Percentiles rank a stretch among this genome's conserved stretches.
Evolutionary conservation across 1,140 invertebrate genomes (phyloP).

Genomic region (Microplitis demolitor): DNA sequence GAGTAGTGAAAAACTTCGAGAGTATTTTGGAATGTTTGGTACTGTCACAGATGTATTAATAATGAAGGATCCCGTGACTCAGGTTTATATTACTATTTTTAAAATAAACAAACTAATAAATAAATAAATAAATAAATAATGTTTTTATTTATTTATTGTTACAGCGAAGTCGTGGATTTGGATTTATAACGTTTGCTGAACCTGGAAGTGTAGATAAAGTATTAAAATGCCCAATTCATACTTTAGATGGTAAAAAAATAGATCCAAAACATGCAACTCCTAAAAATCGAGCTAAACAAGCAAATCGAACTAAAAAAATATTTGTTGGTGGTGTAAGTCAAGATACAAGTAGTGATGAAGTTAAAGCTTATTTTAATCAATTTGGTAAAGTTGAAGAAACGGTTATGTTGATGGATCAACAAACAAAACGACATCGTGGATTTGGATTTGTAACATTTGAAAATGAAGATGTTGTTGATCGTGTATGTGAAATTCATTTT

Average conservation of each 20-base stretch:
- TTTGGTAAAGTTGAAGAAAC: slow-evolving; percentile 92
- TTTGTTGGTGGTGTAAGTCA: slow-evolving; percentile 91
- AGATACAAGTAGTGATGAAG: slow-evolving; percentile 88
- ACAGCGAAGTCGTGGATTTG: slow-evolving; percentile 90
- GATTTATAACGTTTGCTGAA: slow-evolving; percentile 92
- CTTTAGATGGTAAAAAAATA: slow-evolving; percentile 92
- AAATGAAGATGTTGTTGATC: slow-evolving; percentile 87
- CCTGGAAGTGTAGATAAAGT: slow-evolving; percentile 88
- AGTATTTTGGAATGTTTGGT: slow-evolving; percentile 91
- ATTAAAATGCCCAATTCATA: slow-evolving; percentile 87
- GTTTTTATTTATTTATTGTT: slow-evolving; percentile 45
- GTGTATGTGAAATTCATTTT: slow-evolving; percentile 90
- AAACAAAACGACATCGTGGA: slow-evolving; percentile 87
- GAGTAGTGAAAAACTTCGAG: slow-evolving; percentile 84
- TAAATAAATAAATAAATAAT: too few relatives aligned
- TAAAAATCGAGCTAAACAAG: slow-evolving; percentile 83
- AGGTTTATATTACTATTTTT: slow-evolving; percentile 67
- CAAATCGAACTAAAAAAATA: slow-evolving; percentile 89
- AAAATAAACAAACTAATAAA: too few relatives aligned
- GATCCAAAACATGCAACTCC: slow-evolving; percentile 92
- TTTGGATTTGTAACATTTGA: slow-evolving; percentile 94
- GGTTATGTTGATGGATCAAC: slow-evolving; percentile 94
- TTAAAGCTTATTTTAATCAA: slow-evolving; percentile 89
- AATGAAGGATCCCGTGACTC: slow-evolving; percentile 92
- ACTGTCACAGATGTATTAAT: slow-evolving; percentile 90